phyloP scores from a whole-genome alignment of 2,888 invertebrate genomes.

The Heteromyza rotundicornis region DNA sequence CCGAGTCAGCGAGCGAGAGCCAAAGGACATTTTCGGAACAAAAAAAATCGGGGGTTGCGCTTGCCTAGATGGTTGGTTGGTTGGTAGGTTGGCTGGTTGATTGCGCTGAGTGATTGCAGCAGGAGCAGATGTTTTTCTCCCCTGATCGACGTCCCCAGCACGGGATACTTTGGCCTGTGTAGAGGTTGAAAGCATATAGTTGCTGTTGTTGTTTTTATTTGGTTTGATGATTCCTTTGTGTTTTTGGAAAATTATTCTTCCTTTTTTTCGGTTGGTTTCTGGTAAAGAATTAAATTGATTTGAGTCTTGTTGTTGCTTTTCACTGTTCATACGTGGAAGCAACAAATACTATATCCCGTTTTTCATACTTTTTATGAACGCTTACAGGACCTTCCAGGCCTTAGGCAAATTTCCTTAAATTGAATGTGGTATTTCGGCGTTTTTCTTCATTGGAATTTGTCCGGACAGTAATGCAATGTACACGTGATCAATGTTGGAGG shows the following conservation, averaged over 20 bases:
- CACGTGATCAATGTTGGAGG: neutral
- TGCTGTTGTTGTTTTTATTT: conserved; percentile 32
- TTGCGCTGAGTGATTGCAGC: conserved; percentile 46
- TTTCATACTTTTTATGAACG: conserved; percentile 10
- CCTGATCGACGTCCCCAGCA: conserved; percentile 45
- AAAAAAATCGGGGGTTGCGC: conserved; percentile 23
- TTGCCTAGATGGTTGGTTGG: conserved; percentile 34
- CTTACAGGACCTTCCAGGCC: conserved; percentile 19
- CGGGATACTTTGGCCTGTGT: conserved; percentile 40
- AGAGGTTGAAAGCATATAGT: conserved; percentile 11
- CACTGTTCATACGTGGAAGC: neutral
- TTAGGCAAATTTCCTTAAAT: conserved; percentile 27
- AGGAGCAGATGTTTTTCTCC: conserved; percentile 57
- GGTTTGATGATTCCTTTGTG: conserved; percentile 35
- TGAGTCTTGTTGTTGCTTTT: conserved; percentile 8
- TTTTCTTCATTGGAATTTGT: neutral
- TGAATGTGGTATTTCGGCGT: no score
- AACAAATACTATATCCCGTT: conserved; percentile 7
- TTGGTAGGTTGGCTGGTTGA: conserved; percentile 29
- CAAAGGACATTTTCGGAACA: neutral
- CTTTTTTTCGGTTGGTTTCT: neutral
- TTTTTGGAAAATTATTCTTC: conserved; percentile 30
- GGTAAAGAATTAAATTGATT: conserved; percentile 2
- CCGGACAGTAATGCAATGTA: no score
- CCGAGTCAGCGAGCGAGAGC: neutral